Conservation (phyloP, 2,888 invertebrate genomes). For the Gymnoscelis rufifasciata region DNA sequence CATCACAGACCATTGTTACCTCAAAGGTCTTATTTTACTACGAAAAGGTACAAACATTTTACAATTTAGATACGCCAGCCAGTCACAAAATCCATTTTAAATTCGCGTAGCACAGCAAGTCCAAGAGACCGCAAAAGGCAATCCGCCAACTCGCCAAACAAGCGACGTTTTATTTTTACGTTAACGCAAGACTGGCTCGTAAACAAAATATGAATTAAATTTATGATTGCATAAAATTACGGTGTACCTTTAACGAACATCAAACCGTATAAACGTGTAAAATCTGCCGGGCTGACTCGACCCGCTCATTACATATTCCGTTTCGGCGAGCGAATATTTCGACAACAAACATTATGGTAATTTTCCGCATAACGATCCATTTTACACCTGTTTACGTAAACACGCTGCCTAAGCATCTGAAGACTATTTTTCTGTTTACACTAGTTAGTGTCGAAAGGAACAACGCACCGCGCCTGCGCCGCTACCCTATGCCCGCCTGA, state of each 20-base stretch:
- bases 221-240: conserved; percentile 59
- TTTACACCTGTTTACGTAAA: conserved; percentile 75
- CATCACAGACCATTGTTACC: too few species aligned
- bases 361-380: conserved; percentile 67
- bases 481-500: conserved; percentile 33
- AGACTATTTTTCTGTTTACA: conserved; percentile 52
- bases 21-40: too few species aligned
- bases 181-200: conserved; percentile 35
- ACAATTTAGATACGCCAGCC: neutral
- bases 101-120: too few species aligned
- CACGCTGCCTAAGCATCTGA: conserved; percentile 56
- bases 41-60: too few species aligned
- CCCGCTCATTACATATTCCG: conserved; percentile 67
- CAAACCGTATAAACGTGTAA: conserved; percentile 55
- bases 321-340: conserved; percentile 68
- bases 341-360: conserved; percentile 76
- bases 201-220: conserved; percentile 54
- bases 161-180: conserved; percentile 24
- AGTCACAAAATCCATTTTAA: neutral
- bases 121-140: conserved; percentile 4
- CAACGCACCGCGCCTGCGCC: conserved; percentile 34
- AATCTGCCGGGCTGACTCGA: conserved; percentile 57
- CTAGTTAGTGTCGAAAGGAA: conserved; percentile 37
- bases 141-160: conserved; percentile 10
- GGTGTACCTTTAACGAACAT: conserved; percentile 56